phyloP scores from a whole-genome alignment of 2,888 invertebrate species.

The Platycheirus rosarum region DNA sequence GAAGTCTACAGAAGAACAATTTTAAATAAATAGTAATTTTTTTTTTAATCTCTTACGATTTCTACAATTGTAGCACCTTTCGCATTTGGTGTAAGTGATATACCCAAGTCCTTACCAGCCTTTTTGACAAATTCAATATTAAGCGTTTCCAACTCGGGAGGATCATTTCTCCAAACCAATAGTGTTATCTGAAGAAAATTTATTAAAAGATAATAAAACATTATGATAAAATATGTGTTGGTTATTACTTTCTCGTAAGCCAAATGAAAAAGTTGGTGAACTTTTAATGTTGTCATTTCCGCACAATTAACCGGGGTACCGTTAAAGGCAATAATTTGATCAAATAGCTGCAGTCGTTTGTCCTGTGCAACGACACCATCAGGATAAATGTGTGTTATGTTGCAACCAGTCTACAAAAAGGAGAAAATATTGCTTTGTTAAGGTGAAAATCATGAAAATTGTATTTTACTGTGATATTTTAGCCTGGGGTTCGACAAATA shows the following conservation, averaged over 20 bases:
- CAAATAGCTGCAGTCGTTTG: slow-evolving; percentile 94
- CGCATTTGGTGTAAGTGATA: slow-evolving; percentile 91
- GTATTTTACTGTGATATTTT: too few species aligned
- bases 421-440: not conserved
- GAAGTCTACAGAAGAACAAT: slow-evolving; percentile 85
- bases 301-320: slow-evolving; percentile 87
- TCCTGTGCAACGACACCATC: slow-evolving; percentile 96
- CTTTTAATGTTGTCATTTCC: slow-evolving; percentile 92
- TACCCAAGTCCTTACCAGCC: slow-evolving; percentile 93
- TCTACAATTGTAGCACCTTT: slow-evolving; percentile 96
- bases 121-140: slow-evolving; percentile 94
- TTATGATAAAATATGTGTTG: too few species aligned
- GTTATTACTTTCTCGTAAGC: slow-evolving; percentile 87
- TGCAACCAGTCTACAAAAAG: slow-evolving; percentile 89
- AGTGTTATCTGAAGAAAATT: slow-evolving; percentile 87
- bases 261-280: slow-evolving; percentile 92
- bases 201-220: slow-evolving; percentile 8
- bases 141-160: slow-evolving; percentile 88
- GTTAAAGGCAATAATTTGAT: slow-evolving; percentile 96
- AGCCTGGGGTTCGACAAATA: too few species aligned
- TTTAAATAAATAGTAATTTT: not conserved
- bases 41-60: slow-evolving; percentile 86
- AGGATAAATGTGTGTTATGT: slow-evolving; percentile 95
- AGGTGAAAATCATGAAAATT: too few species aligned
- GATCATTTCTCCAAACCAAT: slow-evolving; percentile 91